Base-by-base conservation (phyloP, 1,140 invertebrate genomes). In the Cheumatopsyche charites region DNA sequence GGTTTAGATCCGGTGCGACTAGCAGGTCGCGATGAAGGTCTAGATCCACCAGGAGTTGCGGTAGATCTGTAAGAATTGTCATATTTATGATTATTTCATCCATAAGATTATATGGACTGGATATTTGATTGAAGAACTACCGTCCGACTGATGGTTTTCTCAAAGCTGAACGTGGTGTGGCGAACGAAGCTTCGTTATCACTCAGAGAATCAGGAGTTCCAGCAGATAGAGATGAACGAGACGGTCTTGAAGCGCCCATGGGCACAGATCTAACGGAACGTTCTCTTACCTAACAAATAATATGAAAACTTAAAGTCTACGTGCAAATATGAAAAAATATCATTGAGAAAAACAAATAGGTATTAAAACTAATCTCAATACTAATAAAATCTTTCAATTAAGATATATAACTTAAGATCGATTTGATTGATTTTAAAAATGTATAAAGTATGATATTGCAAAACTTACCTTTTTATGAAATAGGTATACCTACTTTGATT, bases 181-280 rank as follows among this genome's bases (percentile, higher is more conserved):
- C 87, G 78, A 89, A 88, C 17, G 90, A 90, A 49, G 90, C 89
- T 85, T 94, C 93, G 76, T 92, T 93, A 79, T 94, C 92, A 79
- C 91, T 93, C n/a, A 94, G 85, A 49, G 92, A 94, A 78, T 94
- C 93, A 0, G 93, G 92, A 11, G 93, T 94, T 76, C 92, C 92
- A 21, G 90, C 91, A 71, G 91, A 93, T 41, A 92, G 82, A 23
- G 91, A 91, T 26, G 91, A 90, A 77, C 90, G 86, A 62, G 87
- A 89, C 72, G 87, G 86, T 80, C 88, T 82, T 69, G 87, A 87
- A 42, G 86, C 80, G 43, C 88, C 88, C 93, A 95, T 95, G 41
- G 94, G 93, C 69, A 94, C 90, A 67, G 92, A 95, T 77, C 93
- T 88, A 62, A 87, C 89, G 55, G 93, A 96, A 73, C 93, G 88